Evolutionary conservation across 2,113 vertebrate genomes (phyloP), one percentile per base, ranked within the genome.

Genomic region (Australoheros scitulus): DNA sequence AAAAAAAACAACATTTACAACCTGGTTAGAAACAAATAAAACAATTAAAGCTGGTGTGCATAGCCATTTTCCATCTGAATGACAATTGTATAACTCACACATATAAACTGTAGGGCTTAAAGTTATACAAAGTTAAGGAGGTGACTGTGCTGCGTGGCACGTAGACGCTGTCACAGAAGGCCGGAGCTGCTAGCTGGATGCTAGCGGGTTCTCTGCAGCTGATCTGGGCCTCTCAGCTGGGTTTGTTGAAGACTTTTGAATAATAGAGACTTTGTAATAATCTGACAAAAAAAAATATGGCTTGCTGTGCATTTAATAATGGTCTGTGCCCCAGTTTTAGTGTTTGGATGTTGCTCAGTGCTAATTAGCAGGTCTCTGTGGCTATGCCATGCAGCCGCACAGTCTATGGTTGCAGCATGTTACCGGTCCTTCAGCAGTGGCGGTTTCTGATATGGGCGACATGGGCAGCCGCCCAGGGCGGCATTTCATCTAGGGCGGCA

Each of bases 241-340:
- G 14, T 26, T 4, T 47, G 26, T 6, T 68, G 0, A 0, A 26
- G 26, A 22, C 5, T 29, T 15, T 29, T 11, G 15, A 29, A 24
- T 3, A 7, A 29, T 29, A 50, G n/a, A n/a, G n/a, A n/a, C n/a
- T n/a, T 20, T 29, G 64, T 2, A 70, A 4, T 70, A 29, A 43
- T 29, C 1, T 29, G 24, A 29, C 0, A 1, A 0, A 68, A 6
- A n/a, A 34, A 20, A 2, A 29, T 50, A 50, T 29, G 22, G 8
- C 41, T 18, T 26, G 22, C 64, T 68, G 15, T 29, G 41, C 41
- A 10, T 5, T 24, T 24, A 24, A 64, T 41, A 65, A 43, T 1
- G 26, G 41, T 26, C 38, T 26, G 22, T 0, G 14, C 38, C 26
- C 14, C 1, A 0, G 7, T 47, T 65, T 65, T 68, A 18, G 41